These are phyloP conservation scores for Schizopygopsis pylzovi DNA, from an alignment of 2,797 vertebrate genomes.

Conservation along the genomic window DNA sequence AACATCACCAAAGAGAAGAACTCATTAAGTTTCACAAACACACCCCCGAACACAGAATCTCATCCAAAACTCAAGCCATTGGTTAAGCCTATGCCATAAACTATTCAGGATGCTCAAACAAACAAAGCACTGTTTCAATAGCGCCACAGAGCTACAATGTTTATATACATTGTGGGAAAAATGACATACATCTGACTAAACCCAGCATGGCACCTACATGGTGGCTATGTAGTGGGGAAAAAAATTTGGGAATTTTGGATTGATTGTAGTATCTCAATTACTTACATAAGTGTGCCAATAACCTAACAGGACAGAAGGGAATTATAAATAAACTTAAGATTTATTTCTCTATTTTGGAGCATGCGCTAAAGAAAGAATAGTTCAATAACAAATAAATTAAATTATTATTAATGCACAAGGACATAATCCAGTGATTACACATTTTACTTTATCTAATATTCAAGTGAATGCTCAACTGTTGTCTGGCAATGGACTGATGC, in stretches of 20 bases:
- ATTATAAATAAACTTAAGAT: neutral
- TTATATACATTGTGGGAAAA: neutral
- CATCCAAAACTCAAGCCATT: neutral
- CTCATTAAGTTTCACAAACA: neutral
- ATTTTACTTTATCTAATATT: constrained; percentile 25
- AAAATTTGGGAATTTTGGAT: neutral
- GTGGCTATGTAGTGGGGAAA: neutral
- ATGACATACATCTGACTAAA: neutral
- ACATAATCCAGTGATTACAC: neutral
- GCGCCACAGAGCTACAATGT: neutral
- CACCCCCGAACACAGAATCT: neutral
- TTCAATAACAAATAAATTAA: neutral
- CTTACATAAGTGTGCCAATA: neutral
- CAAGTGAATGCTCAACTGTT: constrained; percentile 6
- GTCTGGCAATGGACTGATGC: neutral
- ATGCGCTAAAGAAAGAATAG: neutral
- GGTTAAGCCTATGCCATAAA: no score
- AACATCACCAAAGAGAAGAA: neutral
- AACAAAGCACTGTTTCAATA: neutral
- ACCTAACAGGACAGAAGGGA: neutral
- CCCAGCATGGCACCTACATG: neutral
- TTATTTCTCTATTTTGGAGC: neutral
- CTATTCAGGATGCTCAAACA: neutral
- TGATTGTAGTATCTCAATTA: neutral
- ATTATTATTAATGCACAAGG: neutral